A percentile compares a stretch with the other conserved stretches of the same genome.
Conservation (phyloP, 2,888 invertebrate genomes). For the Phalera bucephala region DNA sequence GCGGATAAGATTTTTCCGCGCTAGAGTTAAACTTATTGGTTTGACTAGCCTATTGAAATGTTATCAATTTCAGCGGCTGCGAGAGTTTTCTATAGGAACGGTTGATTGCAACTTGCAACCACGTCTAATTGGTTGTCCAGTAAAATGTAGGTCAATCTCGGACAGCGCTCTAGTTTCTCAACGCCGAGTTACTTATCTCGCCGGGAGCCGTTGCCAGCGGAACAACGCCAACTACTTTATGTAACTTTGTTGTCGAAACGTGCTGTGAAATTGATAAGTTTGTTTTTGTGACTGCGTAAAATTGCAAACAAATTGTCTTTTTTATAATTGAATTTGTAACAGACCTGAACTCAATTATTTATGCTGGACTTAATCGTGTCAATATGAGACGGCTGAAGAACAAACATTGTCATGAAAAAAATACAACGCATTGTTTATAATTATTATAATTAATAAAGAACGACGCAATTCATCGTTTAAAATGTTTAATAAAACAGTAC, state of each 20-base stretch:
- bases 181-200: constrained; percentile 72
- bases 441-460: not conserved
- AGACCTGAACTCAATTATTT: constrained; percentile 4
- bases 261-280: constrained; percentile 68
- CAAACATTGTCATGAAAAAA: constrained; percentile 1
- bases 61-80: constrained; percentile 64
- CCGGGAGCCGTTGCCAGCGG: constrained; percentile 71
- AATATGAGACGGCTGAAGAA: not conserved
- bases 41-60: constrained; percentile 51
- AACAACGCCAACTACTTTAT: constrained; percentile 70
- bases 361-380: constrained; percentile 2
- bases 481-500: constrained; percentile 55
- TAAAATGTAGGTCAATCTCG: constrained; percentile 74
- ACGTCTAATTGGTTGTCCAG: constrained; percentile 68
- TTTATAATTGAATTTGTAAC: constrained; percentile 10
- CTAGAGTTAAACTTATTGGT: constrained; percentile 8
- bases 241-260: constrained; percentile 79
- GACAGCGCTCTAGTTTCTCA: constrained; percentile 77
- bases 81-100: constrained; percentile 68
- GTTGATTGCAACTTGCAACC: constrained; percentile 74
- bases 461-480: constrained; percentile 9
- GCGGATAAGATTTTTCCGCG: constrained; percentile 5
- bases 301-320: constrained; percentile 22
- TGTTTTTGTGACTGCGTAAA: constrained; percentile 46
- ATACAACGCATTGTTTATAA: constrained; percentile 2